Percentiles rank a stretch among this genome's conserved stretches.
These are phyloP conservation scores for Sorex maritimensis DNA, from an alignment of 2,797 vertebrate species.

Conservation along the genomic window DNA sequence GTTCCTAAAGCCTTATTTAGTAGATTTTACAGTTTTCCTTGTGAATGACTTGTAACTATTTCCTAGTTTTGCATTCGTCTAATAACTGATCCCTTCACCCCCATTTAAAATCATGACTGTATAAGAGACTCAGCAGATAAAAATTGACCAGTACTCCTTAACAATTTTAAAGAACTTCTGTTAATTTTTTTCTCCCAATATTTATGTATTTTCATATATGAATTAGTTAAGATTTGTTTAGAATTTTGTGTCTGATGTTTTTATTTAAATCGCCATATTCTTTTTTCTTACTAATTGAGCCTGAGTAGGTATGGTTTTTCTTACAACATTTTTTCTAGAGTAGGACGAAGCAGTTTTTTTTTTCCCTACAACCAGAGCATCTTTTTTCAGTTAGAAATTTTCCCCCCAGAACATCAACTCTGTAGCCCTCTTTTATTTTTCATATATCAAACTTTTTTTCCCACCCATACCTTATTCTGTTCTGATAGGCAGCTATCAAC, in stretches of 20 bases:
- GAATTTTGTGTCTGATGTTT: slow-evolving; percentile 46
- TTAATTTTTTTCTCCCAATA: slow-evolving; percentile 17
- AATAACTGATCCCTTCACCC: slow-evolving; percentile 34
- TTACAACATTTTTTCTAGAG: not conserved
- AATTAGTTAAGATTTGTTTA: slow-evolving; percentile 57
- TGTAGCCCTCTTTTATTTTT: slow-evolving; percentile 8
- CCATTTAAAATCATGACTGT: slow-evolving; percentile 37
- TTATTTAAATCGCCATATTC: not conserved
- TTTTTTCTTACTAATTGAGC: slow-evolving; percentile 20
- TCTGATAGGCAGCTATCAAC: not conserved
- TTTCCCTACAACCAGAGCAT: slow-evolving; percentile 5
- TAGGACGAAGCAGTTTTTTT: slow-evolving; percentile 27
- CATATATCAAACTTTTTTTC: not conserved
- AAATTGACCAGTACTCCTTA: not conserved
- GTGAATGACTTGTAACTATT: not conserved
- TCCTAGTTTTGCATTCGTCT: slow-evolving; percentile 60
- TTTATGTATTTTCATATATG: not conserved
- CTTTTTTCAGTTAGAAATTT: slow-evolving; percentile 54
- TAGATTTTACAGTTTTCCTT: slow-evolving; percentile 46
- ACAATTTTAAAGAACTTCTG: slow-evolving; percentile 57
- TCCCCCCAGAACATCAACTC: not conserved
- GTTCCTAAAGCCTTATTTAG: slow-evolving; percentile 48
- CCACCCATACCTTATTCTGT: not conserved
- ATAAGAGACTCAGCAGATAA: not conserved
- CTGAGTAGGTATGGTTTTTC: slow-evolving; percentile 49